Percentiles rank a stretch among this genome's conserved stretches.
These are phyloP conservation scores for Alentia gelatinosa DNA, from an alignment of 2,888 invertebrate genomes.

Conservation along the genomic window DNA sequence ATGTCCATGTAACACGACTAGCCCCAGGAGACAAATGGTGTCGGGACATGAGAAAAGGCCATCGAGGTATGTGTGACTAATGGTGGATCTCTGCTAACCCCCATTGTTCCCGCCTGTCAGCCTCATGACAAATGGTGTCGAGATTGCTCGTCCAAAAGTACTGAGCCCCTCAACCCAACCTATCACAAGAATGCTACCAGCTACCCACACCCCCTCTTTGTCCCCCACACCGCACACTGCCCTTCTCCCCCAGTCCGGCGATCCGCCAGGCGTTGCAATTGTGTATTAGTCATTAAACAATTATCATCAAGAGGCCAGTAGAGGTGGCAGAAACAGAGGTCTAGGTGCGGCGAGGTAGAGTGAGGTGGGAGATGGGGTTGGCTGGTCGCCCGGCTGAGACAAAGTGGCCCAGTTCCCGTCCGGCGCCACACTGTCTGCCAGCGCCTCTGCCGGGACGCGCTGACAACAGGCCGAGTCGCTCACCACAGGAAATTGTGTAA, in stretches of 20 bases:
- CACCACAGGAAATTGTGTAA: constrained; percentile 17
- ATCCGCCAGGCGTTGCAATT: background rate
- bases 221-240: background rate
- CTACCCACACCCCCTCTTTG: background rate
- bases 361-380: constrained; percentile 22
- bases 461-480: background rate
- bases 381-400: background rate
- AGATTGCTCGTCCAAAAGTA: background rate
- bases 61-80: constrained; percentile 45
- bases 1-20: background rate
- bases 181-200: background rate
- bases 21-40: background rate
- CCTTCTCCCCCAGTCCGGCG: background rate
- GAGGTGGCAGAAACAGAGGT: background rate
- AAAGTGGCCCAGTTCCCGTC: no score
- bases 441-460: background rate
- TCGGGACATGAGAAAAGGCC: constrained; percentile 29
- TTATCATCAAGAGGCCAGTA: background rate
- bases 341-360: background rate
- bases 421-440: background rate
- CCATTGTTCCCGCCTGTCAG: constrained; percentile 47
- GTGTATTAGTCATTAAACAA: constrained; percentile 46
- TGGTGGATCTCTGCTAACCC: background rate
- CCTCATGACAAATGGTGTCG: constrained; percentile 9
- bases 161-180: background rate